Evolutionary conservation across 2,113 vertebrate species (phyloP).

Genomic region (Herpetotheres cachinnans): DNA sequence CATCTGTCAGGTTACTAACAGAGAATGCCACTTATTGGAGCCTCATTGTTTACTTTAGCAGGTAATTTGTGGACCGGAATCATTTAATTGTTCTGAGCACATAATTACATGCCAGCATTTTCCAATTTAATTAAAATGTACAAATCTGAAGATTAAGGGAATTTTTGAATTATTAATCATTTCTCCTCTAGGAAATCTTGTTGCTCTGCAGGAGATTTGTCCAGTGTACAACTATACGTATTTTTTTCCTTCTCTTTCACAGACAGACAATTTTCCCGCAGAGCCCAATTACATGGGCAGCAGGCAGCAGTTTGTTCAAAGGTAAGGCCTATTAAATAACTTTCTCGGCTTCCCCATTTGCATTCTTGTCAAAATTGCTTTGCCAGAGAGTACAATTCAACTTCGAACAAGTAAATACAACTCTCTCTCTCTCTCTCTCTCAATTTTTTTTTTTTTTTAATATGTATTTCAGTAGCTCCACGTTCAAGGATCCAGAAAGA

Average conservation of each 20-base stretch:
- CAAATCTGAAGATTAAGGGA: slow-evolving; percentile 83
- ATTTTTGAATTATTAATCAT: slow-evolving; percentile 89
- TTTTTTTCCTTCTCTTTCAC: slow-evolving; percentile 89
- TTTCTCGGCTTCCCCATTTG: slow-evolving; percentile 78
- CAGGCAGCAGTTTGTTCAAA: slow-evolving; percentile 99
- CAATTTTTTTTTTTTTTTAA: not conserved
- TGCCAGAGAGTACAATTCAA: slow-evolving; percentile 75
- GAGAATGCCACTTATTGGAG: slow-evolving; percentile 69
- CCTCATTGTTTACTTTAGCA: slow-evolving; percentile 82
- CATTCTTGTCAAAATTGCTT: slow-evolving; percentile 77
- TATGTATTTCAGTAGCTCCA: slow-evolving; percentile 89
- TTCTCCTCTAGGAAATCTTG: slow-evolving; percentile 87
- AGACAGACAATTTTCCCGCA: slow-evolving; percentile 99
- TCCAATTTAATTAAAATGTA: slow-evolving; percentile 87
- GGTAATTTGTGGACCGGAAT: slow-evolving; percentile 82
- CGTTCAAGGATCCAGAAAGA: slow-evolving; percentile 98
- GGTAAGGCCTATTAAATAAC: slow-evolving; percentile 92
- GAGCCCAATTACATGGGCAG: slow-evolving; percentile 99
- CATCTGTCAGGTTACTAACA: slow-evolving; percentile 69
- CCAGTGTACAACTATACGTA: slow-evolving; percentile 83
- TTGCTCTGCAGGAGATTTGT: slow-evolving; percentile 87
- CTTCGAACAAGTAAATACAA: slow-evolving; percentile 73
- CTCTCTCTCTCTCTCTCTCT: slow-evolving; percentile 39
- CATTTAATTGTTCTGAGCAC: slow-evolving; percentile 80
- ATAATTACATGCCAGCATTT: slow-evolving; percentile 83